Percentiles rank a stretch among this genome's conserved stretches.
These are phyloP conservation scores for Dynastes grantii DNA, from an alignment of 2,888 invertebrate genomes.

Conservation along the genomic window DNA sequence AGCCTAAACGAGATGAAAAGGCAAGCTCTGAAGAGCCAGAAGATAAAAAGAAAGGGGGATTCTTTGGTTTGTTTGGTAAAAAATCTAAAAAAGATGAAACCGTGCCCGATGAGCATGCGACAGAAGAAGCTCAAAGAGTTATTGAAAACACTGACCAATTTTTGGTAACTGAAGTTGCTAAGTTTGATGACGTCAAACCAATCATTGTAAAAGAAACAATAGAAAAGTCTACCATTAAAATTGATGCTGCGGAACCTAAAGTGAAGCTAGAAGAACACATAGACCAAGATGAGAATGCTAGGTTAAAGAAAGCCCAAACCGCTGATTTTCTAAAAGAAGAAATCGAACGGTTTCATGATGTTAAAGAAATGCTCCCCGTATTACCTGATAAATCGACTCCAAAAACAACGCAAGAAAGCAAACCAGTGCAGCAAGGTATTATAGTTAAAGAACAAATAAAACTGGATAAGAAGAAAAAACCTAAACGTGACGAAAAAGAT, in stretches of 20 bases:
- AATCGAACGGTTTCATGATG: constrained; percentile 55
- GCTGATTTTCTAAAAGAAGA: constrained; percentile 56
- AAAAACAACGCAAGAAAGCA: no score
- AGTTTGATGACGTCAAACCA: constrained; percentile 61
- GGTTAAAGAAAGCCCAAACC: constrained; percentile 53
- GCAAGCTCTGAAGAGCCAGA: constrained; percentile 55
- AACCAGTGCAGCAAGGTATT: constrained; percentile 2
- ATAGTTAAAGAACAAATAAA: constrained; percentile 19
- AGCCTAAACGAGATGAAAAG: constrained; percentile 66
- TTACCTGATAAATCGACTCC: no score
- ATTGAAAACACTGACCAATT: constrained; percentile 56
- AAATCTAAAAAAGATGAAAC: constrained; percentile 56
- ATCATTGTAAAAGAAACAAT: constrained; percentile 20
- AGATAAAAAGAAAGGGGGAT: constrained; percentile 57
- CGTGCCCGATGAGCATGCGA: neutral
- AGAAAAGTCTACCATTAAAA: constrained; percentile 2
- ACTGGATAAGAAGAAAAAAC: constrained; percentile 55
- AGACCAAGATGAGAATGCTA: constrained; percentile 45
- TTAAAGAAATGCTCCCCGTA: constrained; percentile 31
- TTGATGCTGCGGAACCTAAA: neutral
- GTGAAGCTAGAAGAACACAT: neutral
- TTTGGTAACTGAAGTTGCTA: constrained; percentile 59
- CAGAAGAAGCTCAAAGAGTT: constrained; percentile 28
- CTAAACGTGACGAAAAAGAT: constrained; percentile 65
- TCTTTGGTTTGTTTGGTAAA: constrained; percentile 59